Conservation (phyloP, 2,797 vertebrate genomes). For the Peromyscus attwateri region DNA sequence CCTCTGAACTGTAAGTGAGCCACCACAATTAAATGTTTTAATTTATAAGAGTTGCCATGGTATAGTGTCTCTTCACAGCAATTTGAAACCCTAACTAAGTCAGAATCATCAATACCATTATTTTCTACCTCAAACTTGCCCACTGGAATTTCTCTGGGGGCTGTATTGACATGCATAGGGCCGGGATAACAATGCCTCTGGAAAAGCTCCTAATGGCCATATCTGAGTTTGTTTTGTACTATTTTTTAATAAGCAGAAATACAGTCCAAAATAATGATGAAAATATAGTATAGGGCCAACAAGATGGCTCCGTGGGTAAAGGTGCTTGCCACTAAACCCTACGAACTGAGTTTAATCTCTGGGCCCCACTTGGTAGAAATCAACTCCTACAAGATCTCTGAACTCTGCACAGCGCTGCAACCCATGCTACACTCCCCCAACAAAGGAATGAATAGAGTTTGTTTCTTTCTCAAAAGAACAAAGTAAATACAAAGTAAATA, state of each 20-base stretch:
- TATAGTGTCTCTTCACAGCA: not conserved
- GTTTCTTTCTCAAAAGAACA: not conserved
- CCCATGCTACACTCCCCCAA: not conserved
- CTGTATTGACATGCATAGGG: not conserved
- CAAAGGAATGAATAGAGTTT: not conserved
- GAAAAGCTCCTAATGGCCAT: not conserved
- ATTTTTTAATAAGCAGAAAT: not conserved
- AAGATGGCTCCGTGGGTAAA: not conserved
- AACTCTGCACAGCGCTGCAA: not conserved
- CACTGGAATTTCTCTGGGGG: not conserved
- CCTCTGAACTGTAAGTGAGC: not conserved
- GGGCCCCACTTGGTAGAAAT: not conserved
- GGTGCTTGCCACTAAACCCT: too few species aligned
- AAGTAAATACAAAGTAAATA: not conserved
- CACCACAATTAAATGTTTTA: not conserved
- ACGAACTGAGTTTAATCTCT: not conserved
- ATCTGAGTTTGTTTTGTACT: not conserved
- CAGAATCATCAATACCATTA: not conserved
- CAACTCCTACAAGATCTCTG: not conserved
- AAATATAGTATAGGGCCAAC: not conserved
- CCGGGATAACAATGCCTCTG: not conserved
- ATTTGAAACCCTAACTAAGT: not conserved
- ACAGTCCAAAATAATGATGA: not conserved
- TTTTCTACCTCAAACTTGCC: not conserved
- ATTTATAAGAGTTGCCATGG: not conserved